phyloP scores from a whole-genome alignment of 2,888 invertebrate species.

The Drosophila histrio region DNA sequence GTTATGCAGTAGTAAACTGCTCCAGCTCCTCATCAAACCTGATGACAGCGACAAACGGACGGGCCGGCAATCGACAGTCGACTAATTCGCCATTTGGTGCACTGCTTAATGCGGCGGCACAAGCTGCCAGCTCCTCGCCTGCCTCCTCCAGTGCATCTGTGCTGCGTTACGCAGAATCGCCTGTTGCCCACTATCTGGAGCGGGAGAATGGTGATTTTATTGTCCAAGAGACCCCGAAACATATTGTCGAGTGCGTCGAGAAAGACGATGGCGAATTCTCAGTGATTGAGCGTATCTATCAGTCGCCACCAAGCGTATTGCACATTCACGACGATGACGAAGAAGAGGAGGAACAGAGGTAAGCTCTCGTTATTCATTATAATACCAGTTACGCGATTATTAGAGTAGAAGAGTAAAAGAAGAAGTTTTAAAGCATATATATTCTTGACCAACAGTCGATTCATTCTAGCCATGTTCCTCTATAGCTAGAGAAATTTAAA shows the following conservation, averaged over 20 bases:
- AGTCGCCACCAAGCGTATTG: slow-evolving; percentile 83
- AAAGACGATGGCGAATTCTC: slow-evolving; percentile 84
- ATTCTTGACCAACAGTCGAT: too few species aligned
- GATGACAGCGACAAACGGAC: slow-evolving; percentile 20
- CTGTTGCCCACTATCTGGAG: slow-evolving; percentile 83
- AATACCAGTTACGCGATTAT: too few species aligned
- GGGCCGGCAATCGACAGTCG: slow-evolving; percentile 57
- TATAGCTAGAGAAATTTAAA: too few species aligned
- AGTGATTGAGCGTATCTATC: slow-evolving; percentile 84
- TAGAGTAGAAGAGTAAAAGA: too few species aligned
- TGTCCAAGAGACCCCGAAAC: slow-evolving; percentile 84
- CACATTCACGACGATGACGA: slow-evolving; percentile 83
- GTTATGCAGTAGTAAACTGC: slow-evolving; percentile 18
- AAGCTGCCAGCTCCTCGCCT: slow-evolving; percentile 69
- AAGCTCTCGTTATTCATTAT: neutral
- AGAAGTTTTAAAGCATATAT: too few species aligned
- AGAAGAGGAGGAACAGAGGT: slow-evolving; percentile 58
- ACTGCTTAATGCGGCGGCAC: slow-evolving; percentile 66
- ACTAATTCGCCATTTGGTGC: slow-evolving; percentile 79
- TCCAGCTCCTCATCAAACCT: slow-evolving; percentile 26
- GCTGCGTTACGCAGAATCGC: slow-evolving; percentile 82
- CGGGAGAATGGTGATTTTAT: slow-evolving; percentile 84
- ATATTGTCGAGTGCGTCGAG: slow-evolving; percentile 84
- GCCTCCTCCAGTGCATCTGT: slow-evolving; percentile 81
- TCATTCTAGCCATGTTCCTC: too few species aligned